Evolutionary conservation across 2,888 invertebrate species (phyloP).

Genomic region (Drosophila sordidapex): DNA sequence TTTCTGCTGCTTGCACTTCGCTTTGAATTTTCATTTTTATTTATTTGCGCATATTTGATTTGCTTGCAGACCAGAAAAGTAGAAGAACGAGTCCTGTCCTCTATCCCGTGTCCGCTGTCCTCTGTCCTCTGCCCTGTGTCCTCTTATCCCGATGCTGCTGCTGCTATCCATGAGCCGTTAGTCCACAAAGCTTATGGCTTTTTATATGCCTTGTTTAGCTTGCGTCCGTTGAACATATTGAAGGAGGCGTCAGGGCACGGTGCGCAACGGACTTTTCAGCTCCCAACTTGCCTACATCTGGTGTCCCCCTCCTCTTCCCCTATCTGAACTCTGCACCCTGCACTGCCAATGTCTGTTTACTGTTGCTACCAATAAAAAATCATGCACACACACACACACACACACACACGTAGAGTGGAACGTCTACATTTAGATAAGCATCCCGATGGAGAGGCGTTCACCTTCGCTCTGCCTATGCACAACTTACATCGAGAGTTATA

Average conservation of each 20-base stretch:
- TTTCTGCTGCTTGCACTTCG: slow-evolving; percentile 56
- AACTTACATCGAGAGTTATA: slow-evolving; percentile 63
- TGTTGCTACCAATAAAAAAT: slow-evolving; percentile 66
- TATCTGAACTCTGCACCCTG: not conserved
- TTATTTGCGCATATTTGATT: slow-evolving; percentile 80
- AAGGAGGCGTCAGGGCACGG: slow-evolving; percentile 63
- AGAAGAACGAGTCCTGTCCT: not conserved
- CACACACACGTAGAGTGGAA: slow-evolving; percentile 26
- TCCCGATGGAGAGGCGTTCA: slow-evolving; percentile 39
- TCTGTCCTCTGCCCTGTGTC: not conserved
- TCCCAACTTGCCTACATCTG: slow-evolving; percentile 22
- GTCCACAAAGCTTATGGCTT: slow-evolving; percentile 71
- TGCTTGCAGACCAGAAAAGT: slow-evolving; percentile 34
- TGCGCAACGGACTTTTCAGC: slow-evolving; percentile 14
- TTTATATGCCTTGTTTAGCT: slow-evolving; percentile 76
- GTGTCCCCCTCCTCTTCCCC: not conserved
- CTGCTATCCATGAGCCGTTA: slow-evolving; percentile 41
- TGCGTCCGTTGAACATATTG: slow-evolving; percentile 67
- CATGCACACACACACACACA: slow-evolving; percentile 13
- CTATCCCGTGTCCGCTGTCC: not conserved
- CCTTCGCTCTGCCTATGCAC: slow-evolving; percentile 35
- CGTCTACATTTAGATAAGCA: slow-evolving; percentile 58
- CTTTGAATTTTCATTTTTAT: slow-evolving; percentile 78
- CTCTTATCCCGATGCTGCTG: not conserved
- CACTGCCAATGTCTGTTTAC: slow-evolving; percentile 34